phyloP scores from a whole-genome alignment of 2,888 invertebrate genomes.

The Lordiphosa andalusiaca region DNA sequence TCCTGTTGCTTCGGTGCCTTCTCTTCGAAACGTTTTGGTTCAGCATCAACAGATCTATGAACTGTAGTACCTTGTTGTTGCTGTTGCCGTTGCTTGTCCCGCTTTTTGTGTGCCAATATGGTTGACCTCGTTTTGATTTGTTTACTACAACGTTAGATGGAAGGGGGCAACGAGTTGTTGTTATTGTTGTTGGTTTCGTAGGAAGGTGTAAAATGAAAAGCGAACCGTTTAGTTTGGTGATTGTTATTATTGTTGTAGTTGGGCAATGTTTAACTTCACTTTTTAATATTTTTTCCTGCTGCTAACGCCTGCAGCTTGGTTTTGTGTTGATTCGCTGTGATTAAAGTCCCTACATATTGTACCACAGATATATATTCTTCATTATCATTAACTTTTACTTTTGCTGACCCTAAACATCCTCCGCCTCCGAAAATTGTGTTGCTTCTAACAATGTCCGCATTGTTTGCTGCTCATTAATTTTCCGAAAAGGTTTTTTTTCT shows the following conservation, averaged over 20 bases:
- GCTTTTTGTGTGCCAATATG: slow-evolving; percentile 55
- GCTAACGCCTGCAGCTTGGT: background rate
- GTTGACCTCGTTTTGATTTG: slow-evolving; percentile 68
- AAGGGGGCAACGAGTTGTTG: slow-evolving; percentile 6
- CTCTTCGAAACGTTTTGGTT: background rate
- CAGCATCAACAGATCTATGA: slow-evolving; percentile 22
- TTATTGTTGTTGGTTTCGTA: slow-evolving; percentile 43
- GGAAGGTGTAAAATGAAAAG: slow-evolving; percentile 69
- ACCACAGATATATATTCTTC: background rate
- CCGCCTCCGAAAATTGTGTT: slow-evolving; percentile 4
- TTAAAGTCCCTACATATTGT: slow-evolving; percentile 8
- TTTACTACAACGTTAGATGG: slow-evolving; percentile 52
- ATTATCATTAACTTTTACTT: slow-evolving; percentile 42
- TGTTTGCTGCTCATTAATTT: slow-evolving; percentile 73
- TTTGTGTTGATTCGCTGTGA: slow-evolving; percentile 19
- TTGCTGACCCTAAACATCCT: slow-evolving; percentile 1
- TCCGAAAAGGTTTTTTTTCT: slow-evolving; percentile 51
- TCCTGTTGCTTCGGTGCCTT: background rate
- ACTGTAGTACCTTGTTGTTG: slow-evolving; percentile 26
- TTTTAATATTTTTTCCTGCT: background rate
- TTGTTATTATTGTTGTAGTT: slow-evolving; percentile 19
- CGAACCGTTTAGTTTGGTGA: slow-evolving; percentile 48
- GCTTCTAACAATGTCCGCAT: slow-evolving; percentile 64
- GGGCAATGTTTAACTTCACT: slow-evolving; percentile 17
- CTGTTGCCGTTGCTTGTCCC: slow-evolving; percentile 19